Evolutionary conservation across 2,888 invertebrate species (phyloP).

Genomic region (Hirtodrosophila trivittata): DNA sequence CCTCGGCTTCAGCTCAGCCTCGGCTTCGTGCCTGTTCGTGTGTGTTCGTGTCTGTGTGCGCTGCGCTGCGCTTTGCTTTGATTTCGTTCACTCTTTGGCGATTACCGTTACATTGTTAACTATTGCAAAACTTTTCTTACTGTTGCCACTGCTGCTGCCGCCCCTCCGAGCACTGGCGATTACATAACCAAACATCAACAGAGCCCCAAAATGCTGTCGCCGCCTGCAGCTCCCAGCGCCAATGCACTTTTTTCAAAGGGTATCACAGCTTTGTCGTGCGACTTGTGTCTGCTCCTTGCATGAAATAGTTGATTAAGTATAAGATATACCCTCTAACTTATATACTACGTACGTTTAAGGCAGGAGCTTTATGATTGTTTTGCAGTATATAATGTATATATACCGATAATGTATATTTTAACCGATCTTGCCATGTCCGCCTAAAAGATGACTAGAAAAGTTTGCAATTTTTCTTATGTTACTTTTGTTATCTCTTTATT

Average conservation of each 20-base stretch:
- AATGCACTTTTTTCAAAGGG: constrained; percentile 20
- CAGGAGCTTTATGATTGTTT: too few species aligned
- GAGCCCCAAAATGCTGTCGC: constrained; percentile 32
- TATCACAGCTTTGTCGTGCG: constrained; percentile 7
- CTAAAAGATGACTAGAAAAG: too few species aligned
- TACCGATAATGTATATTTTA: too few species aligned
- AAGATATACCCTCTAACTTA: too few species aligned
- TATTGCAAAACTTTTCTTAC: constrained; percentile 70
- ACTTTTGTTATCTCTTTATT: too few species aligned
- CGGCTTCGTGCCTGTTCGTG: not conserved
- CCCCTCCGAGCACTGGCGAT: constrained; percentile 27
- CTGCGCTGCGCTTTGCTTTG: constrained; percentile 10
- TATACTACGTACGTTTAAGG: too few species aligned
- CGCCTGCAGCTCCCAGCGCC: constrained; percentile 17
- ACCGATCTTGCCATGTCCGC: too few species aligned
- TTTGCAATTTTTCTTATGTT: too few species aligned
- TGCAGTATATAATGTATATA: too few species aligned
- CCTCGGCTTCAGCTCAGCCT: constrained; percentile 1
- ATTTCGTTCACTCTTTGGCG: constrained; percentile 49
- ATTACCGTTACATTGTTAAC: constrained; percentile 76
- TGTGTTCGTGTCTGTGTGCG: constrained; percentile 2
- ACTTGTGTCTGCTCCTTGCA: too few species aligned
- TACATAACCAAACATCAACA: constrained; percentile 37
- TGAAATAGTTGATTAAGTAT: too few species aligned
- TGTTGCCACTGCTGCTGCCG: constrained; percentile 10